Percentiles rank a stretch among this genome's conserved stretches.
phyloP scores from a whole-genome alignment of 2,113 vertebrate species.

The Tretioscincus oriximinensis region DNA sequence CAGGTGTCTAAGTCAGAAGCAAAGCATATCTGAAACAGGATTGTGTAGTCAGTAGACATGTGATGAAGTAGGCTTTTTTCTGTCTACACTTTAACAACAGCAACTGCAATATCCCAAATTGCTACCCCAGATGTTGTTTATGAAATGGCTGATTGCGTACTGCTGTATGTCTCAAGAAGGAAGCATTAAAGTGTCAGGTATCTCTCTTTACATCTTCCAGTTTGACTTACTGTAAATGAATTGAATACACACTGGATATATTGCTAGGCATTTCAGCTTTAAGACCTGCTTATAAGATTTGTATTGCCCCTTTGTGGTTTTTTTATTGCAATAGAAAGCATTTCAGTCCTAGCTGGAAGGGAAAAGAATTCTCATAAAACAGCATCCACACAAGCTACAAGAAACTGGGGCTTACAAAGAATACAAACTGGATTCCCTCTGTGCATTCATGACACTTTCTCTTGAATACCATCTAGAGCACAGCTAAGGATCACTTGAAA shows the following conservation, averaged over 20 bases:
- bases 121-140: conserved; percentile 28
- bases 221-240: conserved; percentile 30
- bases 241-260: conserved; percentile 29
- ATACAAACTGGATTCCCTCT: neutral
- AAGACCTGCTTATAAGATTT: conserved; percentile 29
- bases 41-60: neutral
- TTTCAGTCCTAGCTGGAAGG: conserved; percentile 9
- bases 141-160: conserved; percentile 25
- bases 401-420: conserved; percentile 2
- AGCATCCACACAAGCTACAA: conserved; percentile 15
- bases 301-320: conserved; percentile 26
- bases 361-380: conserved; percentile 12
- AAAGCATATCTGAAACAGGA: neutral
- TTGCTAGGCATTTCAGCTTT: conserved; percentile 13
- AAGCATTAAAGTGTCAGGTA: conserved; percentile 25
- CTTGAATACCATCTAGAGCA: neutral
- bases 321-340: conserved; percentile 27
- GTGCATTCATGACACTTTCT: neutral
- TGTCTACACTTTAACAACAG: neutral
- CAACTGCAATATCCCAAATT: neutral
- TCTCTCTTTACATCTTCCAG: conserved; percentile 10
- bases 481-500: neutral
- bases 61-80: neutral
- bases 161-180: conserved; percentile 23
- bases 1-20: conserved; percentile 5